Evolutionary conservation across 2,113 vertebrate genomes (phyloP).

Genomic region (Phocoena phocoena): DNA sequence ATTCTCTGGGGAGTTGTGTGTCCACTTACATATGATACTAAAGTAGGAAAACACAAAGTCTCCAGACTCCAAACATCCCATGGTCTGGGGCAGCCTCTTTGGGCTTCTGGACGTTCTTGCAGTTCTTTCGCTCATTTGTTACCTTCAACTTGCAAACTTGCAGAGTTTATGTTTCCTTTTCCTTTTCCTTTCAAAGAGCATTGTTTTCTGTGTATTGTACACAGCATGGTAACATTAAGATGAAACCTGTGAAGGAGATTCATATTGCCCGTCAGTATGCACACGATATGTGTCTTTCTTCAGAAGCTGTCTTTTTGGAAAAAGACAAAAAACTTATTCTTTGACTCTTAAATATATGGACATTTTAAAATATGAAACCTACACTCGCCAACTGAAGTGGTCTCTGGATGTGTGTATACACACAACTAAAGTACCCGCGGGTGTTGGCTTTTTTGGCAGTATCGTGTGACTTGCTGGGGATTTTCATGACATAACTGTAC

Average conservation of each 20-base stretch:
- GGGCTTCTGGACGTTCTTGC: conserved; percentile 64
- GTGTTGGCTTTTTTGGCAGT: conserved; percentile 39
- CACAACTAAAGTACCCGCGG: neutral
- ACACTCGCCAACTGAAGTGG: neutral
- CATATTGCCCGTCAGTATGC: neutral
- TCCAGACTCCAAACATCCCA: conserved; percentile 63
- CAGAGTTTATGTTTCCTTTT: conserved; percentile 25
- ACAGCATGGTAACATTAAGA: neutral
- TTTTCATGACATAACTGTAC: conserved; percentile 30
- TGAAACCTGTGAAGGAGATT: conserved; percentile 44
- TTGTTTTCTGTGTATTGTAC: conserved; percentile 44
- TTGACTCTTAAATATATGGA: neutral
- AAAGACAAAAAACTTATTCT: neutral
- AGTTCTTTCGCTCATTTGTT: conserved; percentile 30
- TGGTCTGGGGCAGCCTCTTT: conserved; percentile 59
- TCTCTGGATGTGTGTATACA: neutral
- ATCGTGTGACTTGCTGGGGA: conserved; percentile 40
- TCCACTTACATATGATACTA: conserved; percentile 70
- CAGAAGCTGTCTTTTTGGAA: neutral
- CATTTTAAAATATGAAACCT: conserved; percentile 6
- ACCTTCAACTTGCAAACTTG: conserved; percentile 12
- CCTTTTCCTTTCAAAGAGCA: conserved; percentile 39
- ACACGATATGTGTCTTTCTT: neutral
- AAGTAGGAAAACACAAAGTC: conserved; percentile 68
- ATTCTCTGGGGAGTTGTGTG: conserved; percentile 37